Evolutionary conservation across 2,888 invertebrate species (phyloP).

Genomic region (Ophioninae sp.): DNA sequence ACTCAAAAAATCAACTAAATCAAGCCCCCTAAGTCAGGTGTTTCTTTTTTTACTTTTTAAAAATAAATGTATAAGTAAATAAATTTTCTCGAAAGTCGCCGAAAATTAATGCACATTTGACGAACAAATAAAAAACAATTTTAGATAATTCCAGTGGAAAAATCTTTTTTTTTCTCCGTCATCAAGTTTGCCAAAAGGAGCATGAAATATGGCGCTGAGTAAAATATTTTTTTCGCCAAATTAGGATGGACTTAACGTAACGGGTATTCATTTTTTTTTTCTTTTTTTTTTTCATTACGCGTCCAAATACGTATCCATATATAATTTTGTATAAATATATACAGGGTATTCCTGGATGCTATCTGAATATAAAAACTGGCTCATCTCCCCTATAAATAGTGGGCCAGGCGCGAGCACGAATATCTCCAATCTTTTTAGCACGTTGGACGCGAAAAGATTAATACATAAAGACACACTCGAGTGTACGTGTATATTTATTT

Average conservation of each 20-base stretch:
- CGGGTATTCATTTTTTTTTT: slow-evolving; percentile 34
- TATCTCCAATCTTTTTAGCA: slow-evolving; percentile 70
- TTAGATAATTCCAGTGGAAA: too few species aligned
- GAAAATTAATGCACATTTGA: too few species aligned
- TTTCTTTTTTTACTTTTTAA: too few species aligned
- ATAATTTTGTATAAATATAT: neutral
- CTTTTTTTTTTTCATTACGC: neutral
- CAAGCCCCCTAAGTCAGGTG: too few species aligned
- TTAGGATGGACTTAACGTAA: slow-evolving; percentile 30
- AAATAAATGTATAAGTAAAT: too few species aligned
- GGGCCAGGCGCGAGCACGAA: slow-evolving; percentile 62
- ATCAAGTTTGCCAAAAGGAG: neutral
- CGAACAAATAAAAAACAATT: too few species aligned
- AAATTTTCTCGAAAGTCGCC: too few species aligned
- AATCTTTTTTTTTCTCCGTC: neutral
- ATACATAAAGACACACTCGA: neutral
- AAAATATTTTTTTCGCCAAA: slow-evolving; percentile 5
- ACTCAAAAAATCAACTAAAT: too few species aligned
- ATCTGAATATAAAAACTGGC: slow-evolving; percentile 61
- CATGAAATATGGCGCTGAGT: neutral
- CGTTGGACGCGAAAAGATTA: slow-evolving; percentile 43
- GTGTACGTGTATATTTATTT: neutral
- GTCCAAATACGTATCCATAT: neutral
- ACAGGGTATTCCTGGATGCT: neutral
- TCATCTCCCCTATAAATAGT: slow-evolving; percentile 69